phyloP scores from a whole-genome alignment of 2,888 invertebrate genomes.

The Caenorhabditis japonica region DNA sequence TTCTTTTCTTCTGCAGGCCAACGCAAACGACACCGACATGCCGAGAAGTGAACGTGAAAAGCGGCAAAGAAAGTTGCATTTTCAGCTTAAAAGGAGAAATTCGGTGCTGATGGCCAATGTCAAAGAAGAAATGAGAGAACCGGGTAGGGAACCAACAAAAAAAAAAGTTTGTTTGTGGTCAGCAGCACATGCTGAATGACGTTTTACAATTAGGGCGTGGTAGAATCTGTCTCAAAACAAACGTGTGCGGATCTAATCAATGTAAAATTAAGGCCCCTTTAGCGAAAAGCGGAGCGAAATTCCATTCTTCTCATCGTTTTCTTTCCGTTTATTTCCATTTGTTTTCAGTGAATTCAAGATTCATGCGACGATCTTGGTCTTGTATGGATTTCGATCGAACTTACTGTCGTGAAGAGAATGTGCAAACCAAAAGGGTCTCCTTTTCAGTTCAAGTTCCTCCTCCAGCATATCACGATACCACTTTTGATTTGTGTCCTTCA shows the following conservation, averaged over 20 bases:
- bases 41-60: constrained; percentile 37
- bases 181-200: not conserved
- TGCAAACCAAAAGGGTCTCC: constrained; percentile 37
- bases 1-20: constrained; percentile 17
- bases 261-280: constrained; percentile 5
- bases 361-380: constrained; percentile 36
- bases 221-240: constrained; percentile 26
- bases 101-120: constrained; percentile 47
- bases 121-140: constrained; percentile 22
- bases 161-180: constrained; percentile 1
- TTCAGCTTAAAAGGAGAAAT: constrained; percentile 39
- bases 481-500: constrained; percentile 35
- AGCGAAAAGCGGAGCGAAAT: too few species aligned
- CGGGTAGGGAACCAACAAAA: constrained; percentile 20
- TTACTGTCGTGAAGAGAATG: constrained; percentile 23
- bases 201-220: constrained; percentile 11
- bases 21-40: constrained; percentile 42
- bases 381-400: constrained; percentile 34
- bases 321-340: not conserved
- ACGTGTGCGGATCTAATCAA: constrained; percentile 4
- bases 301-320: not conserved
- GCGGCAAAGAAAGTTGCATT: constrained; percentile 36
- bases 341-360: constrained; percentile 3
- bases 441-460: constrained; percentile 43
- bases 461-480: constrained; percentile 24